Conservation (phyloP, 2,888 invertebrate genomes). For the Cylindroiulus punctatus region DNA sequence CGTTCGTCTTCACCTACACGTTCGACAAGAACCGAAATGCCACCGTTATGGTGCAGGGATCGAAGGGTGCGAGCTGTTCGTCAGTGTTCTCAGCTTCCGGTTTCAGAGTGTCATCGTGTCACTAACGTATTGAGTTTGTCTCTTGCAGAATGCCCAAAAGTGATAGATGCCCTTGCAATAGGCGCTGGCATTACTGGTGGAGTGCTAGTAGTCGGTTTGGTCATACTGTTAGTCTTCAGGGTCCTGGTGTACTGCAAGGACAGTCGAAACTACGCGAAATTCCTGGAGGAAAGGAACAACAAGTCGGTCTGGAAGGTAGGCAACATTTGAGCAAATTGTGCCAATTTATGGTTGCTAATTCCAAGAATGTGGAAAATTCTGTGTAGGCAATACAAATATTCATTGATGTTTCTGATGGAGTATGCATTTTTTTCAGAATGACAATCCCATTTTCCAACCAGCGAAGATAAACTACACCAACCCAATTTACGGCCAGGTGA, state of each 20-base stretch:
- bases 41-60: constrained; percentile 32
- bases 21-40: constrained; percentile 51
- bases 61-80: constrained; percentile 2
- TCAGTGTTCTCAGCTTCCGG: not conserved
- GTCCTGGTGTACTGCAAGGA: constrained; percentile 96
- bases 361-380: not conserved
- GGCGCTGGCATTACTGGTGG: constrained; percentile 87
- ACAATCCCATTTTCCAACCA: constrained; percentile 99
- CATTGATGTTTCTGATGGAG: not conserved
- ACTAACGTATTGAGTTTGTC: not conserved
- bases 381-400: not conserved
- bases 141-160: constrained; percentile 49
- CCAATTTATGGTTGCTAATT: too few relatives aligned
- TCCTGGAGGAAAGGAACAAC: constrained; percentile 92
- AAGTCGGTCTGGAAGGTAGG: constrained; percentile 98
- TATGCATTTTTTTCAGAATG: constrained; percentile 75
- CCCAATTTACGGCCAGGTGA: constrained; percentile 77
- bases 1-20: constrained; percentile 50
- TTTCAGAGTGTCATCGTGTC: not conserved
- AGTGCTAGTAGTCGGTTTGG: constrained; percentile 93
- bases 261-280: constrained; percentile 93
- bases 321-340: constrained; percentile 58
- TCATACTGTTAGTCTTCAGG: constrained; percentile 94
- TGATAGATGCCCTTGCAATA: constrained; percentile 45
- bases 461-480: constrained; percentile 99